These are phyloP conservation scores for Meteorus cinctellus DNA, from an alignment of 2,888 invertebrate genomes.

Conservation along the genomic window DNA sequence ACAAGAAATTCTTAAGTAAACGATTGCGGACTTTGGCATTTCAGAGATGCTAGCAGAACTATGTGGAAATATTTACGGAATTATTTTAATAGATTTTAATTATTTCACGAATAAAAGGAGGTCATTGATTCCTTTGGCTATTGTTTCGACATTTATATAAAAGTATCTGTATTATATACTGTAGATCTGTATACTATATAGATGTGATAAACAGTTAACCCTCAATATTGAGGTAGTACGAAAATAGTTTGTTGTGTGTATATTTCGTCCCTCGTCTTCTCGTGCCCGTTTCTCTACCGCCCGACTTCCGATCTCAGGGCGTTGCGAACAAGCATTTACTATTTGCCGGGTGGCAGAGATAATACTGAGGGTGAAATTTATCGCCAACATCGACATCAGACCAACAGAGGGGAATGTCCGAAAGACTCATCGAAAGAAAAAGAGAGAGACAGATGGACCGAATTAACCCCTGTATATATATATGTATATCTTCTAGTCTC, in stretches of 20 bases:
- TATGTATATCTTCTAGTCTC: constrained; percentile 29
- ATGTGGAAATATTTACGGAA: neutral
- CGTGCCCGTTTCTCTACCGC: constrained; percentile 13
- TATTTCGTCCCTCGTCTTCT: neutral
- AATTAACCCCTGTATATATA: constrained; percentile 47
- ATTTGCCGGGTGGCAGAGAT: constrained; percentile 66
- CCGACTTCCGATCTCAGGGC: constrained; percentile 55
- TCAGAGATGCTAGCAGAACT: constrained; percentile 32
- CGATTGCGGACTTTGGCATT: constrained; percentile 43
- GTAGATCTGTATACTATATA: neutral
- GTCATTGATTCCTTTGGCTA: constrained; percentile 14
- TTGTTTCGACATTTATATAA: neutral
- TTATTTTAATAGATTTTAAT: neutral
- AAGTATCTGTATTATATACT: neutral
- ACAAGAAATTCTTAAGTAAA: constrained; percentile 42
- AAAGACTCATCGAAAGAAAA: constrained; percentile 47
- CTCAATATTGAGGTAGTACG: constrained; percentile 19
- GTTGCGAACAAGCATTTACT: constrained; percentile 66
- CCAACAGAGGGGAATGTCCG: constrained; percentile 54
- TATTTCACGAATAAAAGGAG: neutral
- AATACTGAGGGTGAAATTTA: constrained; percentile 66
- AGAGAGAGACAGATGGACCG: constrained; percentile 1
- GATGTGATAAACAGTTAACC: constrained; percentile 17
- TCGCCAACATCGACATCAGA: constrained; percentile 42
- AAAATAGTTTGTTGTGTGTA: constrained; percentile 16